These are phyloP conservation scores for Eupeodes corollae DNA, from an alignment of 1,140 invertebrate species.

Conservation along the genomic window DNA sequence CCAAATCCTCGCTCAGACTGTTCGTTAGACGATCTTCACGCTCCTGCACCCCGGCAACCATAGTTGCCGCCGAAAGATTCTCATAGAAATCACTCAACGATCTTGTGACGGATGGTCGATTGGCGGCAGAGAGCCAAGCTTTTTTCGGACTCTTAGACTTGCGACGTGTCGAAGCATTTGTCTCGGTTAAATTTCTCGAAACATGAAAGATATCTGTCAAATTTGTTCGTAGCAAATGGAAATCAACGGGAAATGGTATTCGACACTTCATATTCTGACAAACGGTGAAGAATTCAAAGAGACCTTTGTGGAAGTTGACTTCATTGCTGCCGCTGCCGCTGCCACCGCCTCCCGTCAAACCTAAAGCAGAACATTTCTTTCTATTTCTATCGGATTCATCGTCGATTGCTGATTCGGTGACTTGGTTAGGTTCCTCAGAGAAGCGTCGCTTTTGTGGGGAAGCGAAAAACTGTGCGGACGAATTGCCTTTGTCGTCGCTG, in stretches of 20 bases:
- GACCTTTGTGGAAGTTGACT: conserved; percentile 19
- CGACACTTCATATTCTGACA: conserved; percentile 20
- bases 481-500: conserved; percentile 9
- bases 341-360: not conserved
- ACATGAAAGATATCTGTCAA: conserved; percentile 18
- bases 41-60: conserved; percentile 10
- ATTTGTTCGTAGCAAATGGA: conserved; percentile 23
- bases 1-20: conserved; percentile 20
- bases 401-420: no score
- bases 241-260: conserved; percentile 30
- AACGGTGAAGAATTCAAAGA: conserved; percentile 29
- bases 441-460: conserved; percentile 6
- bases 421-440: conserved; percentile 1
- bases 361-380: no score
- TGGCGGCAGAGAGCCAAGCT: conserved; percentile 20
- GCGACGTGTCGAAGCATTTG: conserved; percentile 10
- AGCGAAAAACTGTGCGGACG: conserved; percentile 7
- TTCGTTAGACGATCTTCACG: conserved; percentile 17
- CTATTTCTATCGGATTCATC: no score
- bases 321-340: conserved; percentile 1
- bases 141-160: conserved; percentile 31
- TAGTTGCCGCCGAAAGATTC: conserved; percentile 24
- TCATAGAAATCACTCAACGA: conserved; percentile 23
- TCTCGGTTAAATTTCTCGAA: conserved; percentile 10
- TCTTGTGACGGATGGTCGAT: not conserved